Conservation (phyloP, 2,113 vertebrate species). For the Platycercus adscitus region DNA sequence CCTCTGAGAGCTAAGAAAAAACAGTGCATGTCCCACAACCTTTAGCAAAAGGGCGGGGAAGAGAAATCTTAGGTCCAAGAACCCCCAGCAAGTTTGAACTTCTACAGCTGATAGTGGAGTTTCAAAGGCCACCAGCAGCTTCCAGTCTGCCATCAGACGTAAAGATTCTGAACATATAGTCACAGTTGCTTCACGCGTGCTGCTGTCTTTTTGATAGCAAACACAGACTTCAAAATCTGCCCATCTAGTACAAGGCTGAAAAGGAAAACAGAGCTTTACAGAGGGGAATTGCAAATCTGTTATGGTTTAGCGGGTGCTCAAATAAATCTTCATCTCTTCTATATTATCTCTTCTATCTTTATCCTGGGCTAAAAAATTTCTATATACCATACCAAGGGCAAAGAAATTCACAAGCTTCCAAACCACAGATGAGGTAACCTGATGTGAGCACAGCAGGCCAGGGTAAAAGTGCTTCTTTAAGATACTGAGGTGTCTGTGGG, state of each 20-base stretch:
- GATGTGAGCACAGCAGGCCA: background rate
- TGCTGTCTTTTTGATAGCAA: conserved; percentile 19
- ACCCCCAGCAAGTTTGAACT: background rate
- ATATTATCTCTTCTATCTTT: background rate
- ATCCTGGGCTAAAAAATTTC: background rate
- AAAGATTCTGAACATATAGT: conserved; percentile 15
- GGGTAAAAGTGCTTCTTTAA: background rate
- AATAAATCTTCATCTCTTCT: background rate
- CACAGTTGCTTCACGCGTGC: conserved; percentile 12
- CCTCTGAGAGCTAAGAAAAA: conserved; percentile 8
- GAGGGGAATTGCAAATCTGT: background rate
- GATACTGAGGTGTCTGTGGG: background rate
- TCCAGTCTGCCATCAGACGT: conserved; percentile 39
- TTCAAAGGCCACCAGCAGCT: conserved; percentile 38
- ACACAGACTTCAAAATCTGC: conserved; percentile 8
- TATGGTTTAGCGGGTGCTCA: background rate
- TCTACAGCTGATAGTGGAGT: background rate
- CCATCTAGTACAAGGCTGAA: background rate
- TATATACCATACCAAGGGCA: background rate
- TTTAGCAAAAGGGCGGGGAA: background rate
- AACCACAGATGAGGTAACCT: background rate
- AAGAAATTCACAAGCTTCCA: background rate
- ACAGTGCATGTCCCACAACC: background rate
- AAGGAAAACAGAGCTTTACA: conserved; percentile 2
- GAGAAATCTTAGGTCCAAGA: background rate